phyloP scores from a whole-genome alignment of 1,140 invertebrate genomes.

The Zaprionus ornatus region DNA sequence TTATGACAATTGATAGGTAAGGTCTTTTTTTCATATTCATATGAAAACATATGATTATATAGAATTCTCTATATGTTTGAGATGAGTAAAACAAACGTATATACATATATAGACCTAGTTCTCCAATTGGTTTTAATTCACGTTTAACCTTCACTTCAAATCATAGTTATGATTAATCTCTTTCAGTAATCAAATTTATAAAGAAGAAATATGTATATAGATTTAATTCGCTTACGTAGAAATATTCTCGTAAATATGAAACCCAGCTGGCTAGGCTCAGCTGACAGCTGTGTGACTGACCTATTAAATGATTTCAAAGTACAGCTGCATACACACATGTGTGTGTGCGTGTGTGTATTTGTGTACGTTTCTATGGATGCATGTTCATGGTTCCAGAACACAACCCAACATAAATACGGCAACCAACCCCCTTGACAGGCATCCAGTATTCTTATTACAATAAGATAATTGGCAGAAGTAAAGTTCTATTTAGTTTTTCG shows the following conservation, averaged over 20 bases:
- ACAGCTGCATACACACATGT: conserved; percentile 10
- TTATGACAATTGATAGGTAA: conserved; percentile 22
- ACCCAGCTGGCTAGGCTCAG: conserved; percentile 3
- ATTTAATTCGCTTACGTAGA: conserved; percentile 4
- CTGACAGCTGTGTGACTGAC: conserved; percentile 21
- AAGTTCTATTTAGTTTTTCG: not conserved
- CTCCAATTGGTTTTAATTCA: not conserved
- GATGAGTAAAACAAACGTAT: not conserved
- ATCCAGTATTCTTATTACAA: not conserved
- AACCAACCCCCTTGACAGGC: not conserved
- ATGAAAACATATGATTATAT: not conserved
- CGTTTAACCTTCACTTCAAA: not conserved
- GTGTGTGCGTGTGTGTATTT: not conserved
- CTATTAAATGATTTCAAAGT: conserved; percentile 30
- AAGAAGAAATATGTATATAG: not conserved
- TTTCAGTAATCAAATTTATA: not conserved
- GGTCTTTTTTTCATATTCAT: conserved; percentile 11
- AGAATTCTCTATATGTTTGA: not conserved
- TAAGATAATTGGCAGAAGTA: not conserved
- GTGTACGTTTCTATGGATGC: not conserved
- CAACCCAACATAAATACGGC: not conserved
- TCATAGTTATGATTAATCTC: not conserved
- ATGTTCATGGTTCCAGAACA: conserved; percentile 2
- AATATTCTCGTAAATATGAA: conserved; percentile 1
- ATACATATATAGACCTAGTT: not conserved